Base-by-base conservation (phyloP, 2,113 vertebrate genomes). In the Cranoglanis bouderius region DNA sequence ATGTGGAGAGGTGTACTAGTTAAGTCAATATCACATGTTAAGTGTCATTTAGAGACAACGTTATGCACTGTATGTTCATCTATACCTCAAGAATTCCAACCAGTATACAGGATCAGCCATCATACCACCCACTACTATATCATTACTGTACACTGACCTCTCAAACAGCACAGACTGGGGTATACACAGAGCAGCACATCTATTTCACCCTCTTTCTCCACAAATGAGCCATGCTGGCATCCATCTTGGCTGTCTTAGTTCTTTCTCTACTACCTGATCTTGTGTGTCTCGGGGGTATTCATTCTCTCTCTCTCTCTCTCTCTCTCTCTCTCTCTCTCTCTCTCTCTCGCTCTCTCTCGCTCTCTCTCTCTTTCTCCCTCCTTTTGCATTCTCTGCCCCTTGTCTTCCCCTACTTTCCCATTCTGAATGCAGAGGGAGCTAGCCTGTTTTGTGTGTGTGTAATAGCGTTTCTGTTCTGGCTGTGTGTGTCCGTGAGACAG, bases 171-270 rank as follows among this genome's bases (percentile, higher is more conserved):
- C 46, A 57, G 65, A n/a, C 26, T 83, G 40, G 26, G 43, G 43
- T 51, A 18, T n/a, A 35, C n/a, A 61, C 19, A 61, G 51, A 88
- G 65, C 51, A 46, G 75, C 65, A 38, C 43, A 55, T 84, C 75
- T 53, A 21, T 65, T 63, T 85, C 53, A 74, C 67, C 32, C 61
- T 70, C 63, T 51, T 35, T 86, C 85, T 74, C 67, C 88, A 38
- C 88, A 81, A 51, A 51, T 77, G 82, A 89, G 77, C 75, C 53
- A 59, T 86, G 85, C 74, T 89, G 70, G 72, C 87, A 89, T 90
- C 85, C 85, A 89, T 92, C 86, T 87, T 91, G 84, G 32, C 49
- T 85, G 86, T 43, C 43, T 89, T 80, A 84, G 38, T 87, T 77
- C 35, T 49, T 89, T 77, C 89, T 51, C 24, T 75, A 83, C 72